A percentile compares a stretch with the other conserved stretches of the same genome.
phyloP scores from a whole-genome alignment of 1,140 invertebrate species.

The Penaeus chinensis region DNA sequence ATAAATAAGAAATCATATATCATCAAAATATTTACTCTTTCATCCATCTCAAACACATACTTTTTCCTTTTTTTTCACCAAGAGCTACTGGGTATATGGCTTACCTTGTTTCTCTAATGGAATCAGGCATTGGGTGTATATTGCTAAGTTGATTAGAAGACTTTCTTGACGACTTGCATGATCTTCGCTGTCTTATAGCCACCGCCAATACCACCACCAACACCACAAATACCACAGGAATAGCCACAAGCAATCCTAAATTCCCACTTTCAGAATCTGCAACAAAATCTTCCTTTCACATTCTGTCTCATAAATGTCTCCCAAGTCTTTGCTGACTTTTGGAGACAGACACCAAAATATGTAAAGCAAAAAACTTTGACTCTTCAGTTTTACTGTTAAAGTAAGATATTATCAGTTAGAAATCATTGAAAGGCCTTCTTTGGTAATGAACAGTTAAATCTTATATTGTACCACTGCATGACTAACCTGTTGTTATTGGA shows the following conservation, averaged over 20 bases:
- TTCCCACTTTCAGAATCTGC: conserved; percentile 62
- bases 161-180: conserved; percentile 74
- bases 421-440: no score
- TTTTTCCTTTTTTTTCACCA: neutral
- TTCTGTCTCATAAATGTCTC: no score
- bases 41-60: neutral
- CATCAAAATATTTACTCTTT: conserved; percentile 46
- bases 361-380: neutral
- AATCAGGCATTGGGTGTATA: conserved; percentile 81
- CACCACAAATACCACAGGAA: conserved; percentile 74
- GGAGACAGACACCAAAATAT: neutral
- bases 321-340: no score
- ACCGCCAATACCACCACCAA: conserved; percentile 65
- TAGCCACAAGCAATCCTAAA: conserved; percentile 68
- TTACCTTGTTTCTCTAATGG: conserved; percentile 81
- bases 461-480: no score
- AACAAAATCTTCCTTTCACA: neutral
- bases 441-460: no score
- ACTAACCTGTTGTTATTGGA: conserved; percentile 73
- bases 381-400: conserved; percentile 71
- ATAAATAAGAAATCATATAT: conserved; percentile 16
- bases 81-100: neutral
- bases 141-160: conserved; percentile 76
- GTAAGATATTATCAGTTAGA: no score
- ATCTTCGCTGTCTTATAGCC: conserved; percentile 67